Base-by-base conservation (phyloP, 92 coral and sea anemone species). In the Epizoanthus fatuus region DNA sequence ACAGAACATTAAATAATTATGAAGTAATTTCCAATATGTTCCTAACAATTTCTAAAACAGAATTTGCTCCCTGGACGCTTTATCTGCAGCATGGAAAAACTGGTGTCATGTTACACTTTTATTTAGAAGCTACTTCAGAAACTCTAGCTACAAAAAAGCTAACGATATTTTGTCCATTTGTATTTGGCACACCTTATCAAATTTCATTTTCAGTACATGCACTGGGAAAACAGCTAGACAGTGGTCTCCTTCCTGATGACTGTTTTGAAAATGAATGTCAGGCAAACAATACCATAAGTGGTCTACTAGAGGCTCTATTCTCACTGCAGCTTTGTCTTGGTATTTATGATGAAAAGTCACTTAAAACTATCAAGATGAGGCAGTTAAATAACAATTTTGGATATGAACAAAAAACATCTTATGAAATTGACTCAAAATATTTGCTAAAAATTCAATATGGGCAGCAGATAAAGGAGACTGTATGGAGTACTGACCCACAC, bases 121-220 rank as follows among this genome's bases (percentile, higher is more conserved):
- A 55, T 16, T 14, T 39, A 2, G n/a, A 22, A 1, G 7, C 45
- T 2, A 37, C 40, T 35, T 20, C 54, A 40, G 72, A 80, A 11
- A 65, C 75, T 0, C 19, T 63, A 20, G 44, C 73, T 2, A 65
- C 65, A 12, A 65, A 80, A 29, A 80, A n/a, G 8, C 53, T 44
- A 29, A 80, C 75, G 8, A 1, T 65, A 13, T 80, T 80, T 49
- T 80, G 75, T 9, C 85, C 75, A 11, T 80, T 80, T 80, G 2
- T 80, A 2, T 80, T 80, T 66, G 85, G 65, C 22, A 63, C 85
- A 80, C 75, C 85, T 20, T 65, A 80, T 15, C 63, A 57, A 2
- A 12, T 57, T 57, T 57, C 63, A 57, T 57, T 57, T 16, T 15
- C 63, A 57, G 63, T 57, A 19, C 63, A 57, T 5, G 22, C 63